Conservation (phyloP, 2,888 invertebrate species). For the Spatulosminthurus flaviceps region DNA sequence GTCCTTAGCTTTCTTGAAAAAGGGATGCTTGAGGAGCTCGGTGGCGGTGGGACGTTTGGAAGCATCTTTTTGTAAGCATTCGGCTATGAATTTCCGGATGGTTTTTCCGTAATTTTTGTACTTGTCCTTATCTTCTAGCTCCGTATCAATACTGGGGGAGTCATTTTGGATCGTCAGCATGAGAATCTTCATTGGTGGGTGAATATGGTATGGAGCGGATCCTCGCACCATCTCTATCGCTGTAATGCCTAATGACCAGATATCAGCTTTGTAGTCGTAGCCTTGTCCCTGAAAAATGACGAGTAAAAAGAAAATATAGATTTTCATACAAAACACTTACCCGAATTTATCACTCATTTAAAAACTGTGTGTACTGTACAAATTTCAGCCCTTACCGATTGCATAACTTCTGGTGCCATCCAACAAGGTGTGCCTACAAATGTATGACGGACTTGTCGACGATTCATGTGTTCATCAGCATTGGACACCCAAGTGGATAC, state of each 20-base stretch:
- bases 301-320: no score
- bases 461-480: constrained; percentile 72
- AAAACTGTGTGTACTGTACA: no score
- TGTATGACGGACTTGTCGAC: constrained; percentile 77
- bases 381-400: no score
- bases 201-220: constrained; percentile 98
- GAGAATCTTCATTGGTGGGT: constrained; percentile 98
- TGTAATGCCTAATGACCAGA: constrained; percentile 94
- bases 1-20: constrained; percentile 97
- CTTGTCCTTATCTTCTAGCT: constrained; percentile 81
- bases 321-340: no score
- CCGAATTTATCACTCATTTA: no score
- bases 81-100: constrained; percentile 94
- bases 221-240: constrained; percentile 99
- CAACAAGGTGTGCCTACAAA: constrained; percentile 71
- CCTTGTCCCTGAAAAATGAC: constrained; percentile 75
- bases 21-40: constrained; percentile 94
- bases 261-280: constrained; percentile 97
- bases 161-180: constrained; percentile 99
- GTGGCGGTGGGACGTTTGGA: constrained; percentile 88
- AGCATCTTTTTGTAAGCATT: constrained; percentile 96
- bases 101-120: constrained; percentile 98
- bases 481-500: constrained; percentile 98
- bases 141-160: constrained; percentile 86
- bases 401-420: constrained; percentile 67